phyloP scores from a whole-genome alignment of 2,113 vertebrate genomes.

The Tringa solitaria region DNA sequence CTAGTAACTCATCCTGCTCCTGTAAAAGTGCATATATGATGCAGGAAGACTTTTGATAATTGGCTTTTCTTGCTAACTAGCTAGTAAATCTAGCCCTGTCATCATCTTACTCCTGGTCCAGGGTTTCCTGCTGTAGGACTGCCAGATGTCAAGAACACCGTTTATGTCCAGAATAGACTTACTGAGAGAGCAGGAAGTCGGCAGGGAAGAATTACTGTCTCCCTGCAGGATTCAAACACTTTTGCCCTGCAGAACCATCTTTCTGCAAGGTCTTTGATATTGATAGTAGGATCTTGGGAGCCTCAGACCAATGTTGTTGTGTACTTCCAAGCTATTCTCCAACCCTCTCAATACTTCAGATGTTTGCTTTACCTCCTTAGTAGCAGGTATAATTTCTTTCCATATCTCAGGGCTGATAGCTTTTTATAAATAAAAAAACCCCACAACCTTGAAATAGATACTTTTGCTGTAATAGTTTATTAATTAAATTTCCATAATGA shows the following conservation, averaged over 20 bases:
- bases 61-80: not conserved
- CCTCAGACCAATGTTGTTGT: not conserved
- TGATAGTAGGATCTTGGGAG: not conserved
- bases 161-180: not conserved
- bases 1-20: not conserved
- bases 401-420: not conserved
- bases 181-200: not conserved
- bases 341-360: not conserved
- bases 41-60: not conserved
- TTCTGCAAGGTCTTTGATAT: not conserved
- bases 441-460: not conserved
- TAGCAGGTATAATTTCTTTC: not conserved
- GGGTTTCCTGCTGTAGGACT: not conserved
- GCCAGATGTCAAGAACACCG: not conserved
- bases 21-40: not conserved
- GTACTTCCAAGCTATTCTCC: not conserved
- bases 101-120: not conserved
- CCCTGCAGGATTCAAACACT: not conserved
- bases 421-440: not conserved
- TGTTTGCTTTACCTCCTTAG: not conserved
- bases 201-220: not conserved
- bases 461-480: not conserved
- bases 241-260: not conserved
- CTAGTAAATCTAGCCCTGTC: not conserved
- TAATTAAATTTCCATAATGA: slow-evolving; percentile 1